Evolutionary conservation across 2,888 invertebrate genomes (phyloP), one percentile per base, ranked within the genome.

Genomic region (Elaeidobius kamerunicus): DNA sequence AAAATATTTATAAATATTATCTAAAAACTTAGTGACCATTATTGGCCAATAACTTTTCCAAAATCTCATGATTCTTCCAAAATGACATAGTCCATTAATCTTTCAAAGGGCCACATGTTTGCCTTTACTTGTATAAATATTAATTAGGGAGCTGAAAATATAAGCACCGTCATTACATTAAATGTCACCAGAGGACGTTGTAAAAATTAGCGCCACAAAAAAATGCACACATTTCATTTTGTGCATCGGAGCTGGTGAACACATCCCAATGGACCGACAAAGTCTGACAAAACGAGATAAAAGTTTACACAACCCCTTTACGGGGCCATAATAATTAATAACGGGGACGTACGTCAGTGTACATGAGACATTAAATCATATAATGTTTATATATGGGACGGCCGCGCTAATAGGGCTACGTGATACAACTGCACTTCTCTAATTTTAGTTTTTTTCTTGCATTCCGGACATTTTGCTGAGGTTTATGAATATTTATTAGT

Each of bases 301-400:
- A 71, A 70, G 66, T 69, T 66, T 63, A 65, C 64, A 63, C 63
- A 62, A 58, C 61, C 67, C 67, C 67, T 67, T 68, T 68, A 69
- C 64, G 69, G 67, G 66, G 64, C 59, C 67, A 62, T 65, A 63
- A 67, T 70, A 70, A 70, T 70, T 70, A 70, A 70, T 70, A 69
- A 67, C 65, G 63, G 62, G 59, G 59, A 59, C 62, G 61, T 61
- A 63, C 62, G 58, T 58, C 56, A 56, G 52, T 61, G 60, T 59
- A 52, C 50, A 44, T 57, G 60, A 52, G 60, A 63, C 67, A 67
- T 68, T 69, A 69, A 69, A 70, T 69, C 70, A 69, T 68, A 67
- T 68, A 67, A 68, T 68, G 69, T 69, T 70, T 69, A 68, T 68
- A 65, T 64, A 55, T 51, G 52, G 66, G 61, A 59, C 61, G n/a